Conservation (phyloP, 2,113 vertebrate species). For the Monopterus albus region DNA sequence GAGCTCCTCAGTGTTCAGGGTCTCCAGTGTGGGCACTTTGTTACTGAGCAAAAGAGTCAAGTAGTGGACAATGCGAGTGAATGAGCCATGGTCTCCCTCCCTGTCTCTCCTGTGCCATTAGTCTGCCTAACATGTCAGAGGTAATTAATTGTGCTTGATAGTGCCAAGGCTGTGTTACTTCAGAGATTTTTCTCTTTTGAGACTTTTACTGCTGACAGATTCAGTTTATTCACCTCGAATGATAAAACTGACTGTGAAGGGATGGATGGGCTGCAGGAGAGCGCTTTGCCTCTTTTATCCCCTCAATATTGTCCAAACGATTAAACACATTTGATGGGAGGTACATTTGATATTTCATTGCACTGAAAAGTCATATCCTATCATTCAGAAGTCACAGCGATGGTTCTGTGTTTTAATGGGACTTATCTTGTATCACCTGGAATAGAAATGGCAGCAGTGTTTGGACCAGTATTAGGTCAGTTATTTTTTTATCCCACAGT, state of each 20-base stretch:
- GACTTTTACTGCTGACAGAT: slow-evolving; percentile 47
- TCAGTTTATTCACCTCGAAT: slow-evolving; percentile 49
- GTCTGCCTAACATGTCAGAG: slow-evolving; percentile 32
- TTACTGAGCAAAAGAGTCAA: slow-evolving; percentile 35
- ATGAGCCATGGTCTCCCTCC: slow-evolving; percentile 41
- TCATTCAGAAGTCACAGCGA: slow-evolving; percentile 35
- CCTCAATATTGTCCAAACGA: slow-evolving; percentile 30
- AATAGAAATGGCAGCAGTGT: not conserved
- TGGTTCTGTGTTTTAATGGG: not conserved
- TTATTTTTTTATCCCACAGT: not conserved
- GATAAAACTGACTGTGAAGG: slow-evolving; percentile 36
- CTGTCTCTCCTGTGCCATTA: slow-evolving; percentile 32
- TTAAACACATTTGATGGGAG: slow-evolving; percentile 32
- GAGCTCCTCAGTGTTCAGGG: slow-evolving; percentile 70
- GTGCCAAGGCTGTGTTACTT: slow-evolving; percentile 29
- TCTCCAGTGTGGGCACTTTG: slow-evolving; percentile 36
- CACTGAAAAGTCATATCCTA: slow-evolving; percentile 29
- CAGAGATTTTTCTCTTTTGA: slow-evolving; percentile 33
- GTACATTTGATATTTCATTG: slow-evolving; percentile 39
- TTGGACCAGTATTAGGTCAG: not conserved
- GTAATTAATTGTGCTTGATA: slow-evolving; percentile 53
- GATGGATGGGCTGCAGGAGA: slow-evolving; percentile 12
- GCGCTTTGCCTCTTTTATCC: not conserved
- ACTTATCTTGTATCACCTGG: slow-evolving; percentile 7
- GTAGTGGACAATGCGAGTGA: slow-evolving; percentile 49